These are phyloP conservation scores for Prunella fulvescens DNA, from an alignment of 2,113 vertebrate genomes.

Conservation along the genomic window DNA sequence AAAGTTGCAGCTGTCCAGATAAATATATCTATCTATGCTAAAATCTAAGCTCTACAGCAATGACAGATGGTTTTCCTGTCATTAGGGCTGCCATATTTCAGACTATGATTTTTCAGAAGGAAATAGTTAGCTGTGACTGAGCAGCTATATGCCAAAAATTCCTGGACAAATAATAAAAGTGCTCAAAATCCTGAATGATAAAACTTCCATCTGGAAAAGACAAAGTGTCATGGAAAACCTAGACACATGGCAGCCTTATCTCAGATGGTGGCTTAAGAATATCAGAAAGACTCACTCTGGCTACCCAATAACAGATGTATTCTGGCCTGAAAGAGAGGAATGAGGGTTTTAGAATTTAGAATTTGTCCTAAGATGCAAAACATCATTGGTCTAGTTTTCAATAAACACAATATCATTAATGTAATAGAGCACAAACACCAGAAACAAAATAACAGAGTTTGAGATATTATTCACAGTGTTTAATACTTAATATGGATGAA, in stretches of 20 bases:
- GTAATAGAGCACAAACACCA: not conserved
- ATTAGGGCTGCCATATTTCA: conserved; percentile 13
- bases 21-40: not conserved
- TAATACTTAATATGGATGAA: not conserved
- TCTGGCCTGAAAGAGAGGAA: not conserved
- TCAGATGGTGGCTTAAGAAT: not conserved
- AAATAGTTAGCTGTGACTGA: not conserved
- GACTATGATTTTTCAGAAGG: not conserved
- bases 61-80: conserved; percentile 3
- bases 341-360: not conserved
- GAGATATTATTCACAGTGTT: not conserved
- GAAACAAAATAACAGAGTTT: not conserved
- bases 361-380: not conserved
- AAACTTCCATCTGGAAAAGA: not conserved
- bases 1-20: conserved; percentile 48
- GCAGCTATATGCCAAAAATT: not conserved
- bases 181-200: not conserved
- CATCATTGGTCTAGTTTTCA: not conserved
- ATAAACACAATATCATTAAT: not conserved
- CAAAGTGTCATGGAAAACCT: not conserved
- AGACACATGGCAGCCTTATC: not conserved
- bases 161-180: not conserved
- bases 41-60: not conserved
- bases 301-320: not conserved
- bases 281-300: not conserved